Percentiles rank a stretch among this genome's conserved stretches.
These are phyloP conservation scores for Drosophila mimica DNA, from an alignment of 2,888 invertebrate genomes.

Conservation along the genomic window DNA sequence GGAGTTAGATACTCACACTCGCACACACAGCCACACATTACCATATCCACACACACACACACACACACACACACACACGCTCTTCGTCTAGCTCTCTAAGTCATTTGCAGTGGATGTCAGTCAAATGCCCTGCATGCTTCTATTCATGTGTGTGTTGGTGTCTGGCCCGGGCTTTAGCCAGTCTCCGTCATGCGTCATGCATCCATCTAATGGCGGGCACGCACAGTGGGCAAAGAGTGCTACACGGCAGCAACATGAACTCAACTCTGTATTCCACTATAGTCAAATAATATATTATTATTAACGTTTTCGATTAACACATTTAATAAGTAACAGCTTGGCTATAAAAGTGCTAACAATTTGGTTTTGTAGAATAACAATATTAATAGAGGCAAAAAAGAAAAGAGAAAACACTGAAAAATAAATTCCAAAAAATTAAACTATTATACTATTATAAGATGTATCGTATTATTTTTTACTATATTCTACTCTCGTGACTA, in stretches of 20 bases:
- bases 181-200: conserved; percentile 75
- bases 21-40: conserved; percentile 34
- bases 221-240: conserved; percentile 49
- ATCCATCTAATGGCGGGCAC: conserved; percentile 62
- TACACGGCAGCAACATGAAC: background rate
- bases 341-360: background rate
- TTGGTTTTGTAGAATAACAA: background rate
- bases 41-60: conserved; percentile 49
- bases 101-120: conserved; percentile 63
- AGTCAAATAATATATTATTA: background rate
- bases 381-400: background rate
- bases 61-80: conserved; percentile 32
- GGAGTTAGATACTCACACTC: conserved; percentile 67
- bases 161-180: conserved; percentile 57
- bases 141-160: conserved; percentile 45
- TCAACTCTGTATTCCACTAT: background rate
- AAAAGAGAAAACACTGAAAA: background rate
- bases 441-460: too few relatives aligned
- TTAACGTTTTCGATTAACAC: background rate
- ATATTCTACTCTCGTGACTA: background rate
- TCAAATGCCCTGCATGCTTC: conserved; percentile 55
- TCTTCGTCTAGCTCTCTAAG: conserved; percentile 34
- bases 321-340: background rate
- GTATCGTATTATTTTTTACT: background rate
- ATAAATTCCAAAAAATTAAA: background rate